Conservation (phyloP, 2,113 vertebrate species). For the Caranx melampygus region DNA sequence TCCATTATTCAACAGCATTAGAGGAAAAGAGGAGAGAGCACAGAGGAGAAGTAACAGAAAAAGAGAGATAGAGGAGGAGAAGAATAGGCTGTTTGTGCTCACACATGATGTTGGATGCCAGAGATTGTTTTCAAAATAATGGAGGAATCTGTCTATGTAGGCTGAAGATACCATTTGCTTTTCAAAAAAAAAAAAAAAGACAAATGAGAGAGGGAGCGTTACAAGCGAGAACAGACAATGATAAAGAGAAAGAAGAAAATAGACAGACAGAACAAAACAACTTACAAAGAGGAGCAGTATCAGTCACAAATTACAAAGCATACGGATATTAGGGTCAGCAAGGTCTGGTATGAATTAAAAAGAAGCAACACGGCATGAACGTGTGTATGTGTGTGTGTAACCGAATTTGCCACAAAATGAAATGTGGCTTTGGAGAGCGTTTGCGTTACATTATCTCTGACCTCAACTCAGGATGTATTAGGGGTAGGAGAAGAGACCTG, state of each 20-base stretch:
- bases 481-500: constrained; percentile 33
- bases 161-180: constrained; percentile 50
- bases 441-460: constrained; percentile 45
- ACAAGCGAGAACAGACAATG: constrained; percentile 33
- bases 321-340: constrained; percentile 32
- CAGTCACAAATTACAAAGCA: constrained; percentile 48
- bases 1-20: constrained; percentile 81
- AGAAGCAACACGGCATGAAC: constrained; percentile 12
- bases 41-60: constrained; percentile 64
- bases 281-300: constrained; percentile 36
- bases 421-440: constrained; percentile 45
- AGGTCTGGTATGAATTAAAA: constrained; percentile 55
- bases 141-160: constrained; percentile 51
- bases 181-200: constrained; percentile 34
- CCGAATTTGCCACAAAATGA: constrained; percentile 34
- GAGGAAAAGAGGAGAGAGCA: constrained; percentile 54
- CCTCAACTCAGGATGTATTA: constrained; percentile 46
- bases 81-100: constrained; percentile 62
- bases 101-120: constrained; percentile 51
- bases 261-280: constrained; percentile 50
- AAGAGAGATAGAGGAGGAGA: constrained; percentile 27
- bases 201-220: constrained; percentile 44
- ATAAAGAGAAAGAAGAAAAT: constrained; percentile 47
- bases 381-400: constrained; percentile 2
- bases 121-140: constrained; percentile 64